phyloP scores from a whole-genome alignment of 2,113 vertebrate species.

The Bujurquina vittata region DNA sequence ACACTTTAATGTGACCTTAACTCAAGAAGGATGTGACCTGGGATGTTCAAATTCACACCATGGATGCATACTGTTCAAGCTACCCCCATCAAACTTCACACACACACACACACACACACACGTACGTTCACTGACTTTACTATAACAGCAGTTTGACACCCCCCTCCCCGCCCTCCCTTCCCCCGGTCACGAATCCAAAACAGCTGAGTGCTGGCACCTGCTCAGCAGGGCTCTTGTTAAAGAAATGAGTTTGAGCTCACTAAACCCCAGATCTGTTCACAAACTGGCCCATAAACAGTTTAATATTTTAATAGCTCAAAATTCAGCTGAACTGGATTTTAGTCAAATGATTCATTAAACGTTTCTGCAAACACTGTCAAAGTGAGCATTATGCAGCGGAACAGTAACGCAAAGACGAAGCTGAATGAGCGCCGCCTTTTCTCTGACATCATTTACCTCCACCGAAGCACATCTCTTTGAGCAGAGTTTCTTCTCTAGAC shows the following conservation, averaged over 20 bases:
- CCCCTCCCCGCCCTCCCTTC: too few species aligned
- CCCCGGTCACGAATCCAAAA: too few species aligned
- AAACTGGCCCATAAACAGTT: neutral
- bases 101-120: too few species aligned
- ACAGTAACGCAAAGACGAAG: neutral
- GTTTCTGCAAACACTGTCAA: neutral
- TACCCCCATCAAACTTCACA: too few species aligned
- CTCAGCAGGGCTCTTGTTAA: neutral
- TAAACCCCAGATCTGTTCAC: neutral
- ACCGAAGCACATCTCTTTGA: slow-evolving; percentile 89
- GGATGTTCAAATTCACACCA: too few species aligned
- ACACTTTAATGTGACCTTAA: too few species aligned
- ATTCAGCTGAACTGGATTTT: neutral
- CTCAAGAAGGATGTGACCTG: too few species aligned
- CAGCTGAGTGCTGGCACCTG: too few species aligned
- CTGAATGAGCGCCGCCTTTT: neutral
- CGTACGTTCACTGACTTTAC: too few species aligned
- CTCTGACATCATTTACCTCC: slow-evolving; percentile 79
- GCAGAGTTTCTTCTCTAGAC: slow-evolving; percentile 86
- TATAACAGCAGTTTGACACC: too few species aligned
- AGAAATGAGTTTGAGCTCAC: neutral
- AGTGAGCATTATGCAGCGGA: too few species aligned
- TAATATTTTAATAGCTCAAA: neutral
- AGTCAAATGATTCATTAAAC: neutral
- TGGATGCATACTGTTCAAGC: too few species aligned